Evolutionary conservation across 2,888 invertebrate species (phyloP).

Genomic region (Antitype chi): DNA sequence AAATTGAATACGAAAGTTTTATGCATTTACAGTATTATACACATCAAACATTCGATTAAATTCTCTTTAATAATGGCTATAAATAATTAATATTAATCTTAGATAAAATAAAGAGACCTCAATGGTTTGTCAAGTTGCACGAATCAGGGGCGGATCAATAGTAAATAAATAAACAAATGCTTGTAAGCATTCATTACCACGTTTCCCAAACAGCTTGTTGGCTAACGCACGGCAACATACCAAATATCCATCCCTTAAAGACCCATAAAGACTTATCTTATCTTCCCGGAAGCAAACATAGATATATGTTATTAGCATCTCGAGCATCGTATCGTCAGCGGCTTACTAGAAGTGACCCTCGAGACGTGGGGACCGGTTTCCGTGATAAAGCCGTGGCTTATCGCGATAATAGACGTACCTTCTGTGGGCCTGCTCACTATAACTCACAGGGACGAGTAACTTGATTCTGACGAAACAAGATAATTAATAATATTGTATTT

Average conservation of each 20-base stretch:
- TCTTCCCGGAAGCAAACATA: background rate
- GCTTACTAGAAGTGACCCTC: background rate
- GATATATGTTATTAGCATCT: background rate
- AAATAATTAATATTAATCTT: too few relatives aligned
- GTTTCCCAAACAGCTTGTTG: background rate
- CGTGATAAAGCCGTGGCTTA: background rate
- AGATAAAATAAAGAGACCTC: background rate
- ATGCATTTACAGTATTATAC: background rate
- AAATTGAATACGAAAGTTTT: background rate
- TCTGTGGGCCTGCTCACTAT: background rate
- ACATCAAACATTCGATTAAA: background rate
- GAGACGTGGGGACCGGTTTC: background rate
- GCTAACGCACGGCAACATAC: background rate
- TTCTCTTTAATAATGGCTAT: background rate
- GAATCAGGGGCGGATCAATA: background rate
- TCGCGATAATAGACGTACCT: background rate
- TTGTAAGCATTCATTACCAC: background rate
- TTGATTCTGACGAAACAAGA: too few relatives aligned
- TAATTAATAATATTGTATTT: too few relatives aligned
- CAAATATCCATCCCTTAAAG: too few relatives aligned
- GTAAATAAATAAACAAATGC: background rate
- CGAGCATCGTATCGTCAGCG: background rate
- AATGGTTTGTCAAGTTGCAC: background rate
- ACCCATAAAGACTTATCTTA: too few relatives aligned
- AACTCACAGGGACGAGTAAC: background rate